A percentile compares a stretch with the other conserved stretches of the same genome.
phyloP scores from a whole-genome alignment of 2,797 vertebrate genomes.

The Darevskia nairensis region DNA sequence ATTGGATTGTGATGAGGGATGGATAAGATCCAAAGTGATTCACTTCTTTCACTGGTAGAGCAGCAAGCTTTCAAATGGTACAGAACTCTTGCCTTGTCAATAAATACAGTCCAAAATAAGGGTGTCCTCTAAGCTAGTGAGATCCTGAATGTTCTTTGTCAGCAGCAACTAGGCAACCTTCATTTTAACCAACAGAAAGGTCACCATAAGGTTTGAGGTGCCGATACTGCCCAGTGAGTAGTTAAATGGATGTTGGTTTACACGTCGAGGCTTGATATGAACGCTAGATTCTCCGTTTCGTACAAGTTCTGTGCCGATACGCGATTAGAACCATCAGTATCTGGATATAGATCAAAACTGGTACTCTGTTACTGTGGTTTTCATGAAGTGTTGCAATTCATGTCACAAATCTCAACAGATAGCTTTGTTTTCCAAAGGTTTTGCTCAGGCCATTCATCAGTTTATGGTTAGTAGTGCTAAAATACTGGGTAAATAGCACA shows the following conservation, averaged over 20 bases:
- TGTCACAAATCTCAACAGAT: background rate
- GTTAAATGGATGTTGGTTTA: background rate
- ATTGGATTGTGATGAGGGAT: conserved; percentile 15
- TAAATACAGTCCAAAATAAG: background rate
- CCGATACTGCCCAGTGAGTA: background rate
- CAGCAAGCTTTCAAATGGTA: background rate
- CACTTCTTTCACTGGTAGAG: too few species aligned
- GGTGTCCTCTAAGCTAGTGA: background rate
- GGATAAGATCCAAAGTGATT: background rate
- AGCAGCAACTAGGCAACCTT: background rate
- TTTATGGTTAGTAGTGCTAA: background rate
- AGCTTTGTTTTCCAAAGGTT: background rate
- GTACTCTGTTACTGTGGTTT: conserved; percentile 30
- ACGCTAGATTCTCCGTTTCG: background rate
- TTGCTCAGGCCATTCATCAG: background rate
- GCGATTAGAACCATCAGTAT: conserved; percentile 11
- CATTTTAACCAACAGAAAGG: background rate
- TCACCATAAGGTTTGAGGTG: background rate
- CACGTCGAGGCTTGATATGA: background rate
- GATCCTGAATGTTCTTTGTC: background rate
- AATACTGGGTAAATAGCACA: background rate
- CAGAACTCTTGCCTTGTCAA: background rate
- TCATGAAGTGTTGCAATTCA: background rate
- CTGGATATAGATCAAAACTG: conserved; percentile 56
- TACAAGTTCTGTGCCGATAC: background rate